Conservation (phyloP, 2,888 invertebrate genomes). For the Pharmacophagus antenor region DNA sequence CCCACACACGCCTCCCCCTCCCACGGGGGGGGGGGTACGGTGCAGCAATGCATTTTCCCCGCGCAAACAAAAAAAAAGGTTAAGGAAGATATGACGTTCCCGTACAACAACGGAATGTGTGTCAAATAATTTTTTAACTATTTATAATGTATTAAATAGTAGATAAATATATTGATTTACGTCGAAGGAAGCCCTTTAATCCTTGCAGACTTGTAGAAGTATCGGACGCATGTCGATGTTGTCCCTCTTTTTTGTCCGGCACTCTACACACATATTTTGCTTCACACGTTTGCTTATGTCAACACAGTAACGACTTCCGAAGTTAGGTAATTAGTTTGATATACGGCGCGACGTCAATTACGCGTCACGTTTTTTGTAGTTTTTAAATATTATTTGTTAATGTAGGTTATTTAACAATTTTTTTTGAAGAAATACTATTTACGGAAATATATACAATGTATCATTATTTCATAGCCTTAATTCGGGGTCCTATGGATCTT, state of each 20-base stretch:
- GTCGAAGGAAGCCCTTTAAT: slow-evolving; percentile 17
- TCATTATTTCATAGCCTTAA: too few relatives aligned
- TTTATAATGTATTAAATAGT: not conserved
- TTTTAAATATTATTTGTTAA: not conserved
- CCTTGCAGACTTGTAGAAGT: slow-evolving; percentile 5
- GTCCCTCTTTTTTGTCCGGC: slow-evolving; percentile 5
- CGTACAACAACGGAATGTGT: too few relatives aligned
- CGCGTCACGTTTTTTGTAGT: slow-evolving; percentile 12
- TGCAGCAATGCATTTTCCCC: too few relatives aligned
- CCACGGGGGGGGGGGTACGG: too few relatives aligned
- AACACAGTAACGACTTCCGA: slow-evolving; percentile 41
- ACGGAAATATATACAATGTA: too few relatives aligned
- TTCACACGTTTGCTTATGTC: slow-evolving; percentile 38
- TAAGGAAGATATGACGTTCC: too few relatives aligned
- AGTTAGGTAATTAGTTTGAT: slow-evolving; percentile 28
- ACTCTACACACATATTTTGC: slow-evolving; percentile 15
- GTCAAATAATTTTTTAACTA: too few relatives aligned
- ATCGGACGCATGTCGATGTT: not conserved
- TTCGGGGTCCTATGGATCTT: too few relatives aligned
- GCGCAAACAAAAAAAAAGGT: too few relatives aligned
- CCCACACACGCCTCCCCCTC: too few relatives aligned
- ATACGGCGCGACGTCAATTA: slow-evolving; percentile 4
- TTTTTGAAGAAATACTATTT: too few relatives aligned
- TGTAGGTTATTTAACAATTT: too few relatives aligned
- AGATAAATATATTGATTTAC: not conserved